Conservation (phyloP, 2,113 vertebrate species). For the Seriola dumerili region DNA sequence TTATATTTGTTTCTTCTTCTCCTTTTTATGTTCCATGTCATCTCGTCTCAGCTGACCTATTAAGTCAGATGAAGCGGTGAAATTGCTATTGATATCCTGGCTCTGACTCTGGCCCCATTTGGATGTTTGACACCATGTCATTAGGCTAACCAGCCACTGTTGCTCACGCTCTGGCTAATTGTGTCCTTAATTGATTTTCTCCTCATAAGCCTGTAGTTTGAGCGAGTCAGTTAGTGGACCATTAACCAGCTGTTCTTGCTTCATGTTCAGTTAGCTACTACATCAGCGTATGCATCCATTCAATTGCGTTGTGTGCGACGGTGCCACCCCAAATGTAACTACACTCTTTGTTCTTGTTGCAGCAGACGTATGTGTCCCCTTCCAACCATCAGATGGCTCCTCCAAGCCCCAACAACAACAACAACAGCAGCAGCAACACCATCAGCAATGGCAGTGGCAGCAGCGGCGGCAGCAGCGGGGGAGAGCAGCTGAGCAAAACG, state of each 20-base stretch:
- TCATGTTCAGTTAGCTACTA: not conserved
- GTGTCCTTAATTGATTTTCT: slow-evolving; percentile 21
- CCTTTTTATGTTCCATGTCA: not conserved
- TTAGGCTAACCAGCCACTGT: slow-evolving; percentile 33
- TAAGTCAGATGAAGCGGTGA: slow-evolving; percentile 6
- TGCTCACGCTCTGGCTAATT: slow-evolving; percentile 32
- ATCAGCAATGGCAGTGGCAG: slow-evolving; percentile 77
- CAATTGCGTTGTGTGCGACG: not conserved
- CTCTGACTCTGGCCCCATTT: slow-evolving; percentile 12
- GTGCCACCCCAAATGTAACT: slow-evolving; percentile 13
- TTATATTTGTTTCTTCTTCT: not conserved
- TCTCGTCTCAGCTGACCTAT: slow-evolving; percentile 11
- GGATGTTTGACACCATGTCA: slow-evolving; percentile 10
- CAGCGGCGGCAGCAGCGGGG: slow-evolving; percentile 79
- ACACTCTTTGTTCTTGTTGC: slow-evolving; percentile 34
- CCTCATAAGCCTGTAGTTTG: not conserved
- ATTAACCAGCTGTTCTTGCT: not conserved
- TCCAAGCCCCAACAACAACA: slow-evolving; percentile 88
- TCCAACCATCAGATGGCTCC: slow-evolving; percentile 91
- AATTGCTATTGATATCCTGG: slow-evolving; percentile 9
- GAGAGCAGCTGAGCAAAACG: slow-evolving; percentile 94
- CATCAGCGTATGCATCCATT: not conserved
- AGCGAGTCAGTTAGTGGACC: not conserved
- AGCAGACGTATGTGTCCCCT: slow-evolving; percentile 89
- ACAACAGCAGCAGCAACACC: slow-evolving; percentile 71